A percentile compares a stretch with the other conserved stretches of the same genome.
These are phyloP conservation scores for Planiliza haematocheilus DNA, from an alignment of 2,113 vertebrate genomes.

Conservation along the genomic window DNA sequence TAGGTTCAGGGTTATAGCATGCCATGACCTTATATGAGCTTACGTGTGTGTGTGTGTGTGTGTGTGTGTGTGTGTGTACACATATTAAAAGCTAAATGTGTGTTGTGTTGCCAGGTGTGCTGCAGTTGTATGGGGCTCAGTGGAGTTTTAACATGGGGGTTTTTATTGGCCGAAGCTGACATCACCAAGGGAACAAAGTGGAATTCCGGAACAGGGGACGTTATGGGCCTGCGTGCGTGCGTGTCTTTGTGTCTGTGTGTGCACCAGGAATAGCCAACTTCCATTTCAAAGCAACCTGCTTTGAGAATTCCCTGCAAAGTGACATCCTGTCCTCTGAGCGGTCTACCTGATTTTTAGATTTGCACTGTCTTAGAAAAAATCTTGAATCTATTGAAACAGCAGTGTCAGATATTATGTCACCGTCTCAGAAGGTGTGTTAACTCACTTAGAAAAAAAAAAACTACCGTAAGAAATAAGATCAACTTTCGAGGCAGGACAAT, in stretches of 20 bases:
- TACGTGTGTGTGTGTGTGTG: conserved; percentile 46
- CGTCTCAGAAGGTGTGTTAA: conserved; percentile 9
- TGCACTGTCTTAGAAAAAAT: conserved; percentile 10
- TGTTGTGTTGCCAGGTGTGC: conserved; percentile 78
- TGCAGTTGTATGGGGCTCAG: conserved; percentile 69
- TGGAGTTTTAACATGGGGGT: conserved; percentile 66
- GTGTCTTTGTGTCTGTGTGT: conserved; percentile 12
- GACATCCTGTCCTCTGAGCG: conserved; percentile 19
- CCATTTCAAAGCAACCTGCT: conserved; percentile 35
- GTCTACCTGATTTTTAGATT: conserved; percentile 11
- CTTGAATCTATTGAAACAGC: not conserved
- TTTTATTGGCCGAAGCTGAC: conserved; percentile 74
- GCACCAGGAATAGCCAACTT: not conserved
- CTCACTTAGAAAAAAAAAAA: not conserved
- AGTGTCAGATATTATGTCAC: conserved; percentile 1
- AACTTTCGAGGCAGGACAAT: conserved; percentile 21
- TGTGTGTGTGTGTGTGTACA: conserved; percentile 44
- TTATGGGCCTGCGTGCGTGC: conserved; percentile 18
- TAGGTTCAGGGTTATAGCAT: conserved; percentile 27
- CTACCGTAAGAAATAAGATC: not conserved
- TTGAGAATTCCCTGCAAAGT: conserved; percentile 8
- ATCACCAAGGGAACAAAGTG: conserved; percentile 75
- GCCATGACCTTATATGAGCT: conserved; percentile 34
- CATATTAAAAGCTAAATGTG: conserved; percentile 64
- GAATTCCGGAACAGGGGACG: conserved; percentile 65